These are phyloP conservation scores for Lytechinus pictus DNA, from an alignment of 35 echinoderm and acorn worm species.

Conservation along the genomic window DNA sequence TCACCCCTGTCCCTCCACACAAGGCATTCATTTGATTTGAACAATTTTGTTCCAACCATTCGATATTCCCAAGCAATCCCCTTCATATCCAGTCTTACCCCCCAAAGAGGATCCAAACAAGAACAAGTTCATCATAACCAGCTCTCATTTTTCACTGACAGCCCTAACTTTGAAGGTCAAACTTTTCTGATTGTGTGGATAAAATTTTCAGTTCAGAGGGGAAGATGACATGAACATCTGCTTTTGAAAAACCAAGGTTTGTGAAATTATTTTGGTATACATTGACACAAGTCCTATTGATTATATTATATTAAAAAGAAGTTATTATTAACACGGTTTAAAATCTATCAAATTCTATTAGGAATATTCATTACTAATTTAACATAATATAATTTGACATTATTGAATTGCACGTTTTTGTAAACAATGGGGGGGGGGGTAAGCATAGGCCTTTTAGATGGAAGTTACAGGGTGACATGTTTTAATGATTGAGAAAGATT, in stretches of 20 bases:
- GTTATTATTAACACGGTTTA: too few species aligned
- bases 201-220: not conserved
- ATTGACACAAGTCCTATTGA: not conserved
- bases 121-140: not conserved
- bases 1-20: not conserved
- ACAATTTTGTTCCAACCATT: not conserved
- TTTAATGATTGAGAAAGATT: too few species aligned
- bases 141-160: constrained; percentile 2
- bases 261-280: not conserved
- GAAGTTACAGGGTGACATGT: too few species aligned
- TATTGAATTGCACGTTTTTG: too few species aligned
- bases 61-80: not conserved
- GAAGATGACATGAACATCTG: not conserved
- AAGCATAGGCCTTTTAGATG: too few species aligned
- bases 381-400: too few species aligned
- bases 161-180: not conserved
- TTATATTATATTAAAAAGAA: too few species aligned
- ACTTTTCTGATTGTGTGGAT: not conserved
- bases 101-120: not conserved
- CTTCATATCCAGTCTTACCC: not conserved
- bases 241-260: not conserved
- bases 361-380: too few species aligned
- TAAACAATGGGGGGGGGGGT: too few species aligned
- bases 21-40: not conserved
- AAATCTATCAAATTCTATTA: too few species aligned